Evolutionary conservation across 2,113 vertebrate genomes (phyloP).

Genomic region (Amphilophus citrinellus): DNA sequence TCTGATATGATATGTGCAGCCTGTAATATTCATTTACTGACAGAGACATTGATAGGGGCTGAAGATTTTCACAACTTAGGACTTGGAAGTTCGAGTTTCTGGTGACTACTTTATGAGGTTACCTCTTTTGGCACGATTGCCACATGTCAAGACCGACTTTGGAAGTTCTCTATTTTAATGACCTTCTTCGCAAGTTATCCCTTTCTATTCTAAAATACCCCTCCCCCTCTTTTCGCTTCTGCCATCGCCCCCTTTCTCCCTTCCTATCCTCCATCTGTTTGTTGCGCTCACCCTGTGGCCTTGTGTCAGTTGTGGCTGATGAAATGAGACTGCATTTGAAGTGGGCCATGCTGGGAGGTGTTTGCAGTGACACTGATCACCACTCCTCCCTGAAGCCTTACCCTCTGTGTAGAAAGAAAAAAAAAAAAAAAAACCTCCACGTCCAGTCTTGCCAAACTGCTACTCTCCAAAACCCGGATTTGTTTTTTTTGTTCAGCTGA

Average conservation of each 20-base stretch:
- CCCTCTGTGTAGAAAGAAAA: constrained; percentile 25
- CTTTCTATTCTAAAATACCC: constrained; percentile 11
- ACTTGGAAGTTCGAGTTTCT: constrained; percentile 48
- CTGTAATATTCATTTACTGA: constrained; percentile 32
- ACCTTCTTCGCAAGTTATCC: constrained; percentile 14
- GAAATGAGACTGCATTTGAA: constrained; percentile 73
- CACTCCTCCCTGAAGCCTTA: constrained; percentile 51
- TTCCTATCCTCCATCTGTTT: constrained; percentile 73
- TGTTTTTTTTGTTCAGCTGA: constrained; percentile 5
- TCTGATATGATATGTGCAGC: constrained; percentile 40
- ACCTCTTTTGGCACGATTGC: constrained; percentile 19
- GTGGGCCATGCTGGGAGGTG: constrained; percentile 61
- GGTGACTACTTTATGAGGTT: constrained; percentile 27
- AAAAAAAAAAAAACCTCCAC: neutral
- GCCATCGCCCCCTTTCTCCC: constrained; percentile 21
- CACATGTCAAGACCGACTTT: constrained; percentile 2
- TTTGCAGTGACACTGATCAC: constrained; percentile 67
- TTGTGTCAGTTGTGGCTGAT: constrained; percentile 64
- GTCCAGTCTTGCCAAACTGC: constrained; percentile 25
- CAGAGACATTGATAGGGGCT: constrained; percentile 21
- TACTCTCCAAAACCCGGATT: constrained; percentile 31
- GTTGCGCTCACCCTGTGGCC: constrained; percentile 69
- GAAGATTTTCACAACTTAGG: constrained; percentile 25
- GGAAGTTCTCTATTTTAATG: constrained; percentile 8
- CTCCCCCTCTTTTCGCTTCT: constrained; percentile 29